phyloP scores from a whole-genome alignment of 2,797 vertebrate species.

The Lates japonicus region DNA sequence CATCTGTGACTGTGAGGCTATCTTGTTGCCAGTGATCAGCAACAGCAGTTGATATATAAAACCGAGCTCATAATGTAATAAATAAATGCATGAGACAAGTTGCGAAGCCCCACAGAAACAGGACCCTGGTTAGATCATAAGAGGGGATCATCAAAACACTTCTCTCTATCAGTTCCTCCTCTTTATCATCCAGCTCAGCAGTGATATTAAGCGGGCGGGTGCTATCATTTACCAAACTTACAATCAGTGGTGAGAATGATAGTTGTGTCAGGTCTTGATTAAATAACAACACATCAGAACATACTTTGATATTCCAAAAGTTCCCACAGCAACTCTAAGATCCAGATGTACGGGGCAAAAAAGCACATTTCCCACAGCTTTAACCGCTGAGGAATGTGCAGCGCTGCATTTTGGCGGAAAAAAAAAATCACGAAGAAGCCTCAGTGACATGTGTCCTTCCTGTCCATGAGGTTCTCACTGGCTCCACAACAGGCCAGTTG shows the following conservation, averaged over 20 bases:
- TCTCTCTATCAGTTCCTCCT: neutral
- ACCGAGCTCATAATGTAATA: conserved; percentile 53
- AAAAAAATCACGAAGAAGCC: conserved; percentile 7
- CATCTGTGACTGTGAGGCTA: conserved; percentile 49
- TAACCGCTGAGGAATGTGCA: conserved; percentile 37
- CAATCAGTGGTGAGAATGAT: conserved; percentile 52
- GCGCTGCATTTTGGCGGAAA: conserved; percentile 15
- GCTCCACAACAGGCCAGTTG: conserved; percentile 14
- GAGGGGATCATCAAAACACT: conserved; percentile 26
- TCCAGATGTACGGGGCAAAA: conserved; percentile 14
- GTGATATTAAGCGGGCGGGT: conserved; percentile 11
- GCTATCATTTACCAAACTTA: conserved; percentile 55
- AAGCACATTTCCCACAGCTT: conserved; percentile 29
- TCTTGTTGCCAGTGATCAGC: conserved; percentile 43
- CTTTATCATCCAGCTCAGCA: conserved; percentile 37
- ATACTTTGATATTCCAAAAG: conserved; percentile 18
- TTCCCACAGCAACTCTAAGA: conserved; percentile 19
- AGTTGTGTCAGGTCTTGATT: conserved; percentile 26
- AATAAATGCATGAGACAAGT: conserved; percentile 53
- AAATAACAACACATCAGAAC: conserved; percentile 10
- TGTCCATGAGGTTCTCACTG: conserved; percentile 17
- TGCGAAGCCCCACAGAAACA: conserved; percentile 32
- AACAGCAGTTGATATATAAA: conserved; percentile 49
- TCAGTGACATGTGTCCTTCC: conserved; percentile 21
- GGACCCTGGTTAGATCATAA: conserved; percentile 19